A percentile compares a stretch with the other conserved stretches of the same genome.
These are phyloP conservation scores for Diabrotica undecimpunctata DNA, from an alignment of 1,140 invertebrate genomes.

Conservation along the genomic window DNA sequence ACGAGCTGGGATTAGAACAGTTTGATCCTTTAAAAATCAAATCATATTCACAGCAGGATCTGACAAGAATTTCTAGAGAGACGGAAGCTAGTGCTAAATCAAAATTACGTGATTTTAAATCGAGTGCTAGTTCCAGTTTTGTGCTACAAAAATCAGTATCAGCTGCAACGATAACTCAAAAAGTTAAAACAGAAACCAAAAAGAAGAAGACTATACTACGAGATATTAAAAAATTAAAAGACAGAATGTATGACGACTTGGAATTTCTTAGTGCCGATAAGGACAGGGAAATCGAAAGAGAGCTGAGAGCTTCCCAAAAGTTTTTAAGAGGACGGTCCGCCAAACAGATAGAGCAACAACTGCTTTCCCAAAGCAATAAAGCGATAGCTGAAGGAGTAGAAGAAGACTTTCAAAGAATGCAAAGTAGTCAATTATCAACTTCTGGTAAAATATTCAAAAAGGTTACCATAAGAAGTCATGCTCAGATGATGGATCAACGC, in stretches of 20 bases:
- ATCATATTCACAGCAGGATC: conserved; percentile 59
- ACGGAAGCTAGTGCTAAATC: conserved; percentile 64
- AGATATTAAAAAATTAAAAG: conserved; percentile 39
- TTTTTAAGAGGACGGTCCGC: conserved; percentile 68
- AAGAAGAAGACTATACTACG: conserved; percentile 36
- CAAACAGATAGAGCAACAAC: conserved; percentile 63
- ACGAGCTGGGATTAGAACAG: conserved; percentile 62
- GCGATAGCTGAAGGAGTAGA: conserved; percentile 52
- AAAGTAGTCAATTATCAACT: conserved; percentile 42
- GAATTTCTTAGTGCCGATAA: conserved; percentile 35
- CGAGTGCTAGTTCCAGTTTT: conserved; percentile 40
- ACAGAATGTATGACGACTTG: conserved; percentile 39
- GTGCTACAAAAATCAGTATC: conserved; percentile 36
- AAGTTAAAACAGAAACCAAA: conserved; percentile 32
- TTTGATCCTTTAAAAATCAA: conserved; percentile 47
- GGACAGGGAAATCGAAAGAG: conserved; percentile 34
- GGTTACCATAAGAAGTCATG: conserved; percentile 36
- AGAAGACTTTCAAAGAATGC: conserved; percentile 47
- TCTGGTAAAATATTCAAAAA: conserved; percentile 12
- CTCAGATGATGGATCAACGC: conserved; percentile 49
- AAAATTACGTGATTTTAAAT: conserved; percentile 56
- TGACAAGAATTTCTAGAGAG: conserved; percentile 59
- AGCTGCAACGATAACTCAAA: conserved; percentile 35
- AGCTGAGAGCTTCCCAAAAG: conserved; percentile 51
- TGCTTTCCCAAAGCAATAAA: conserved; percentile 57